phyloP scores from a whole-genome alignment of 2,113 vertebrate genomes.

The Haliaeetus leucogaster region DNA sequence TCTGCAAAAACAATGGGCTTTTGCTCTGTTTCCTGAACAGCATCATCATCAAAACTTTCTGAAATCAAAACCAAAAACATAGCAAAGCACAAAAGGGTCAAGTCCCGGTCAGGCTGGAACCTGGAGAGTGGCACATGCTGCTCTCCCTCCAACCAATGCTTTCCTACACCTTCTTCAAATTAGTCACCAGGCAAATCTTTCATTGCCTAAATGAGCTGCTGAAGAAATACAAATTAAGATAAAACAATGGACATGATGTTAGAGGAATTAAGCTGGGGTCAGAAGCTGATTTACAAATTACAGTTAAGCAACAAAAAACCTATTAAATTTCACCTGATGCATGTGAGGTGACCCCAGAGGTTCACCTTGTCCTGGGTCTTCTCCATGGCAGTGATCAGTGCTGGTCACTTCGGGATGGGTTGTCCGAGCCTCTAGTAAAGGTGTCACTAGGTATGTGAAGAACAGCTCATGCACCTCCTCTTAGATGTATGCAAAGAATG shows the following conservation, averaged over 20 bases:
- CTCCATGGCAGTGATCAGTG: not conserved
- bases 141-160: not conserved
- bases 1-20: conserved; percentile 29
- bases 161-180: not conserved
- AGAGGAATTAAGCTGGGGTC: not conserved
- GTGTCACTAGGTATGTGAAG: not conserved
- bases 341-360: not conserved
- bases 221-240: not conserved
- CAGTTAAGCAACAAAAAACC: not conserved
- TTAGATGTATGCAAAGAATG: not conserved
- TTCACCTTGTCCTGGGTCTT: not conserved
- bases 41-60: conserved; percentile 22
- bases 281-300: not conserved
- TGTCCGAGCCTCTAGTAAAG: not conserved
- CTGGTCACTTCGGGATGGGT: not conserved
- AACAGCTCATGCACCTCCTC: not conserved
- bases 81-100: not conserved
- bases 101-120: not conserved
- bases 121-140: not conserved
- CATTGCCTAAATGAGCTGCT: not conserved
- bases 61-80: conserved; percentile 31
- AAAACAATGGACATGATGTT: not conserved
- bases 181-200: not conserved
- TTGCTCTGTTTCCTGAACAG: conserved; percentile 44
- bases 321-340: not conserved